Evolutionary conservation across 53 echinoderm and acorn worm species (phyloP), one percentile per base, ranked within the genome.

Genomic region (Apostichopus leukothele): DNA sequence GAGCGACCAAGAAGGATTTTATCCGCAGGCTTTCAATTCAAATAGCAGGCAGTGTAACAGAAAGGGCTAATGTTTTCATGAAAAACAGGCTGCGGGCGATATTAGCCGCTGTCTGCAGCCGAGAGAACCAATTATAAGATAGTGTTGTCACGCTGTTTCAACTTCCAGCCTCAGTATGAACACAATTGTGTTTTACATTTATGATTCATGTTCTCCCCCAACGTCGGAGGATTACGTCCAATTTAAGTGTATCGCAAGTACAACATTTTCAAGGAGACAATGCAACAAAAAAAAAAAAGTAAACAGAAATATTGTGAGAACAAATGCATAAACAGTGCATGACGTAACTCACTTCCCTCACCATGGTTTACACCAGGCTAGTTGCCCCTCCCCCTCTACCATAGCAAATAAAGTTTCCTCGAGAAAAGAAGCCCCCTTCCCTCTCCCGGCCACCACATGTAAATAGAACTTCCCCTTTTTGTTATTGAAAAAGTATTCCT

Each of bases 31-130:
- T 71, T 71, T 21, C 71, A 71, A 71, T 71, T 71, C 18, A 71
- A 16, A 18, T 71, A 18, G 71, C 39, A 39, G 39, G 39, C 39
- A 19, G 71, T 13, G 13, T 71, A n/a, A n/a, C 71, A 71, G 13
- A 71, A 71, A 19, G 81, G 20, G 55, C 54, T 54, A n/a, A 19
- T 81, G 81, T 81, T 81, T 55, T 81, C 55, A 81, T 7, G 81
- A 59, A 81, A 81, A 81, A 81, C 25, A 81, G 81, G 23, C 81
- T 81, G 81, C 81, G 51, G 81, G 81, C 81, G 59, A 54, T 55
- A 81, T 55, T 22, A 55, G 18, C 53, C 60, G 81, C 53, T 54
- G 22, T 71, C 71, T 71, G 7, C 55, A 20, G 20, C 81, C 6
- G 81, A 59, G 59, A 54, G 55, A 81, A 81, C 54, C 81, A 81